Percentiles rank a stretch among this genome's conserved stretches.
Evolutionary conservation across 2,113 vertebrate species (phyloP).

Genomic region (Rynchops niger): DNA sequence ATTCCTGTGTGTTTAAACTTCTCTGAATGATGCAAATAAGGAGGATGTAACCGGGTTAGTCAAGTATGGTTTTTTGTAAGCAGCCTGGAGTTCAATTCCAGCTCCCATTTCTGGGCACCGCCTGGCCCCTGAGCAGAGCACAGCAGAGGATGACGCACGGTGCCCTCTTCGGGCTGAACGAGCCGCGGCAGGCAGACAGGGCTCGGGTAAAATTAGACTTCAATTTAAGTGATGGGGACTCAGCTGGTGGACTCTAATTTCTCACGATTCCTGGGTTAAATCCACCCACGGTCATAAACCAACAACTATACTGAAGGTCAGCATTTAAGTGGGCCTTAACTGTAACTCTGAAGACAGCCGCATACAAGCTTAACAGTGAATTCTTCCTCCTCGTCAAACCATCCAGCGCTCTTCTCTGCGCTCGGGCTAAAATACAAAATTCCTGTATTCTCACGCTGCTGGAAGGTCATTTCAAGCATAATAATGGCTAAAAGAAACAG

Average conservation of each 20-base stretch:
- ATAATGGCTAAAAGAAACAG: background rate
- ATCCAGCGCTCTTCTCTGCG: background rate
- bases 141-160: background rate
- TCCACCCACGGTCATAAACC: background rate
- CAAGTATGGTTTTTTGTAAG: background rate
- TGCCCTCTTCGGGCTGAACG: accelerated
- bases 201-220: background rate
- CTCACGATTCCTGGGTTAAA: background rate
- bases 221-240: background rate
- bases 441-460: background rate
- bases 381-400: background rate
- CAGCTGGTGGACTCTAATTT: background rate
- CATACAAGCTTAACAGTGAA: accelerated
- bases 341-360: background rate
- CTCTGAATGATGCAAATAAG: background rate
- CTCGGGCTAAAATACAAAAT: background rate
- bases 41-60: background rate
- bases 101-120: background rate
- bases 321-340: background rate
- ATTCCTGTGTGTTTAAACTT: background rate
- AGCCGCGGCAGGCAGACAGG: background rate
- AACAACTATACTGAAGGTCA: background rate
- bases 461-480: background rate
- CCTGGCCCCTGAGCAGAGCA: background rate
- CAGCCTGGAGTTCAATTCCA: background rate